These are phyloP conservation scores for silkworm (Bombyx mori) DNA, from an alignment of 1,140 invertebrate species.

Conservation along the genomic window DNA sequence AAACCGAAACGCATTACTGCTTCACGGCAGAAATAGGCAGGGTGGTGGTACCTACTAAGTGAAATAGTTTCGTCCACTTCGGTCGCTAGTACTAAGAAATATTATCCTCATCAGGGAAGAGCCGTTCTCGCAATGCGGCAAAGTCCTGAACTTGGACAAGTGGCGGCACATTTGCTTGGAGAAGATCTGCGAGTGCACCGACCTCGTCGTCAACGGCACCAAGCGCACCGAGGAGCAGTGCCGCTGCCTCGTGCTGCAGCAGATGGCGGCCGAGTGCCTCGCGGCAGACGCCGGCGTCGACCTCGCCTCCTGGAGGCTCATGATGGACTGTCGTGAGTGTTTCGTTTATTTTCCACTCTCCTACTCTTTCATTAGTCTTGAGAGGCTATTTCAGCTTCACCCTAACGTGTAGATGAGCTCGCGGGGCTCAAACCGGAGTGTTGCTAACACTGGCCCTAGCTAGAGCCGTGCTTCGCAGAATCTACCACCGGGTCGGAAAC, in stretches of 20 bases:
- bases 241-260: constrained; percentile 77
- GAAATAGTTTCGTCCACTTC: no score
- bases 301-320: constrained; percentile 79
- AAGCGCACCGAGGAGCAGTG: constrained; percentile 72
- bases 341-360: no score
- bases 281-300: constrained; percentile 74
- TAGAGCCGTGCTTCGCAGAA: no score
- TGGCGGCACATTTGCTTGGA: constrained; percentile 82
- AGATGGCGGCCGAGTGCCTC: constrained; percentile 81
- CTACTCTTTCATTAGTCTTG: not conserved
- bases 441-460: no score
- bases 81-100: not conserved
- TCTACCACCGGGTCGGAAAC: no score
- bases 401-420: no score
- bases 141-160: constrained; percentile 75
- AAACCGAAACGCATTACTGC: no score
- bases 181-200: constrained; percentile 77
- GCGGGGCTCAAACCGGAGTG: no score
- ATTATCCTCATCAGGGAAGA: constrained; percentile 61
- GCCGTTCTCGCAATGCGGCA: constrained; percentile 75
- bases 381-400: not conserved
- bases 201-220: constrained; percentile 45
- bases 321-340: constrained; percentile 77
- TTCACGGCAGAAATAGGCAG: no score
- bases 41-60: no score